Evolutionary conservation across 2,888 invertebrate genomes (phyloP).

Genomic region (Nesidiocoris tenuis): DNA sequence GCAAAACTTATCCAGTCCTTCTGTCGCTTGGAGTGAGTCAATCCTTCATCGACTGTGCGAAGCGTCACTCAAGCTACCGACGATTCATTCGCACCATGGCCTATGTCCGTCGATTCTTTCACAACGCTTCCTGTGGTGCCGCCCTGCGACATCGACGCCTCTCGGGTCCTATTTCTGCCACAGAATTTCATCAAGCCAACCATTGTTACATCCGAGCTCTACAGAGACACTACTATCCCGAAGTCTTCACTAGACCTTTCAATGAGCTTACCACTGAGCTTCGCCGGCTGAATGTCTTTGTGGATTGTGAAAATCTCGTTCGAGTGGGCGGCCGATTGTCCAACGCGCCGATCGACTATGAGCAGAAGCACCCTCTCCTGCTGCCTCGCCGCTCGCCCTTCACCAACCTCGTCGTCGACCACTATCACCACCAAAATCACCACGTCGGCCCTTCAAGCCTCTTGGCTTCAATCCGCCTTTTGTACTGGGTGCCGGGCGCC

Average conservation of each 20-base stretch:
- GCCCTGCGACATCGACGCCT: neutral
- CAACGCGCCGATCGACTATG: conserved; percentile 8
- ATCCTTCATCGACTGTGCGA: too few relatives aligned
- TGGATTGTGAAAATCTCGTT: conserved; percentile 14
- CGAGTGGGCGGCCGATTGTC: conserved; percentile 40
- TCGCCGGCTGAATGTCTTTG: conserved; percentile 19
- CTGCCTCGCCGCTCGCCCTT: conserved; percentile 17
- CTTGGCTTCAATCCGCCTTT: conserved; percentile 3
- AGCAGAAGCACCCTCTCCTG: conserved; percentile 29
- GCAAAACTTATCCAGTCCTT: neutral
- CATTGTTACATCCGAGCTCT: neutral
- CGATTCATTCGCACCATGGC: too few relatives aligned
- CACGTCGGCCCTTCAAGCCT: conserved; percentile 38
- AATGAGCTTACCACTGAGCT: neutral
- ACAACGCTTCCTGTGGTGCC: neutral
- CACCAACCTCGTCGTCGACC: conserved; percentile 29
- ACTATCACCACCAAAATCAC: conserved; percentile 23
- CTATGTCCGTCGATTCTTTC: too few relatives aligned
- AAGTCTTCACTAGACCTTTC: neutral
- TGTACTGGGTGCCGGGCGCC: conserved; percentile 32
- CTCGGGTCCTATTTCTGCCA: neutral
- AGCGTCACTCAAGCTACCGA: too few relatives aligned
- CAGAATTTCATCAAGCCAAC: neutral
- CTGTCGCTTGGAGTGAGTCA: too few relatives aligned
- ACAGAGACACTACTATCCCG: conserved; percentile 22